phyloP scores from a whole-genome alignment of 2,888 invertebrate species.

The Meteorus colon region DNA sequence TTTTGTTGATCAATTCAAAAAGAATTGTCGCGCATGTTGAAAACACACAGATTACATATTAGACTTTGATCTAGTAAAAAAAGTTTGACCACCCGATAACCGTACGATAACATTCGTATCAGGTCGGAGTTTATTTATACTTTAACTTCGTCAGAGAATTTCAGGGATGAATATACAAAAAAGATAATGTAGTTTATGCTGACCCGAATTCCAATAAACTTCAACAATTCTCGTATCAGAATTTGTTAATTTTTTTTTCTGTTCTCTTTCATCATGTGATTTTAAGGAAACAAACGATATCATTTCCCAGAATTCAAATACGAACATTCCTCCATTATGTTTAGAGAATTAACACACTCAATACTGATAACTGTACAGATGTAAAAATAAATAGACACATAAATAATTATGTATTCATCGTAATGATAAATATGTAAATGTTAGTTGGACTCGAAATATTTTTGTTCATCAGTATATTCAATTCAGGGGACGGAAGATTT shows the following conservation, averaged over 20 bases:
- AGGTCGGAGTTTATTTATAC: not conserved
- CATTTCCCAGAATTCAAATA: not conserved
- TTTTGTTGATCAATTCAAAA: not conserved
- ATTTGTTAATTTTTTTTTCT: not conserved
- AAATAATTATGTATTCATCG: constrained; percentile 16
- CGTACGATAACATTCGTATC: not conserved
- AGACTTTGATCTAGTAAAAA: not conserved
- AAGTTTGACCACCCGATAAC: not conserved
- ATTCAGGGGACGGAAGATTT: constrained; percentile 42
- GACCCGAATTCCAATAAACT: not conserved
- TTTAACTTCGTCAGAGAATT: not conserved
- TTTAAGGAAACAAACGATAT: too few species aligned
- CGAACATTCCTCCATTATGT: not conserved
- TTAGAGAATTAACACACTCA: not conserved
- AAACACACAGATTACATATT: not conserved
- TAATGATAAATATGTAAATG: not conserved
- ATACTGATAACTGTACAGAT: constrained; percentile 39
- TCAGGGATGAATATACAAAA: not conserved
- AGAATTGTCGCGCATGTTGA: not conserved
- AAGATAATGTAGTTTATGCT: not conserved
- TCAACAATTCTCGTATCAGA: not conserved
- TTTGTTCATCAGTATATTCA: constrained; percentile 1
- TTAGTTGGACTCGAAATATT: constrained; percentile 8
- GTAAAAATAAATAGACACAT: constrained; percentile 49
- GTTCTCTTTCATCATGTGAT: not conserved